phyloP scores from a whole-genome alignment of 2,888 invertebrate genomes.

The Brenthis ino region DNA sequence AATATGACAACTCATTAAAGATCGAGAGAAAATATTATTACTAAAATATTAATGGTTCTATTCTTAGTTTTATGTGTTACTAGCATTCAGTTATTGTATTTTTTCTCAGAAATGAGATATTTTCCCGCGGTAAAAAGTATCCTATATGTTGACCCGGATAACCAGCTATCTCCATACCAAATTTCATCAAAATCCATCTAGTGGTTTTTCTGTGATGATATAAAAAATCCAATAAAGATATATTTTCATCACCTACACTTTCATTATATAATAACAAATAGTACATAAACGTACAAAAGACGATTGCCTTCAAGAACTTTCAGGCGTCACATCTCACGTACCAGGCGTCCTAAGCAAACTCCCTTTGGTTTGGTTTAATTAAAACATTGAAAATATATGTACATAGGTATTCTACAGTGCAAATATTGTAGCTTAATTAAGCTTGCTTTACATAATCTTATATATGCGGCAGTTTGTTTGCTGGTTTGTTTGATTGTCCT shows the following conservation, averaged over 20 bases:
- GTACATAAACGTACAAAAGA: background rate
- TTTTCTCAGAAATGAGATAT: no score
- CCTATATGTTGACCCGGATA: no score
- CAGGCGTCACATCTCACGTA: conserved; percentile 18
- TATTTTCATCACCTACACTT: background rate
- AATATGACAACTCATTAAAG: background rate
- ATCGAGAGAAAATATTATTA: background rate
- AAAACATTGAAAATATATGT: conserved; percentile 15
- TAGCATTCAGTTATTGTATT: no score
- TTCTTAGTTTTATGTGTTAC: background rate
- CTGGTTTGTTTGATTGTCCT: no score
- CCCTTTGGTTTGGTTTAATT: conserved; percentile 13
- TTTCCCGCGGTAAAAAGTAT: no score
- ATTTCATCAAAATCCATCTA: no score
- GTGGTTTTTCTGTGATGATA: no score
- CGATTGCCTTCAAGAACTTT: conserved; percentile 21
- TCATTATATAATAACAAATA: background rate
- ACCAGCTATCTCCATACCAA: no score
- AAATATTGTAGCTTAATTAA: background rate
- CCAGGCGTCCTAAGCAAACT: conserved; percentile 18
- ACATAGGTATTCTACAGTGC: background rate
- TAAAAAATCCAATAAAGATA: background rate
- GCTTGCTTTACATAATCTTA: background rate
- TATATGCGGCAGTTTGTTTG: no score
- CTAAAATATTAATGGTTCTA: background rate